Base-by-base conservation (phyloP, 37 sponge, comb jelly and placozoan genomes). In the Crambe crambe region DNA sequence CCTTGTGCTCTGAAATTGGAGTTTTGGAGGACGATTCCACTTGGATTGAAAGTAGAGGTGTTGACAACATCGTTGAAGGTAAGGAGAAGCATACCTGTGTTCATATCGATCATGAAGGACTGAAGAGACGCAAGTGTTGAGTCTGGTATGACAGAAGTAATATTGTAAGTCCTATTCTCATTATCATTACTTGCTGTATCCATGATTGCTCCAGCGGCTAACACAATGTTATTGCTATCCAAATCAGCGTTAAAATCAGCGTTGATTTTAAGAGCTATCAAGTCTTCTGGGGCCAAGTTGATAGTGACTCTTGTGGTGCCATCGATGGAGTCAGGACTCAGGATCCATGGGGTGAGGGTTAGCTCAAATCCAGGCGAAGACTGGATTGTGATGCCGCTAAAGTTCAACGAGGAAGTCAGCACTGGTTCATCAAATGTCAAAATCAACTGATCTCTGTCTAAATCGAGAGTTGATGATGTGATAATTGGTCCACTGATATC, bases 371-470 rank as follows among this genome's bases (percentile, higher is more conserved):
- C 6, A 17, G 70, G 57, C 20, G 54, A 35, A 38, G 85, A 82
- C 68, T 80, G 85, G 22, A 94, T 58, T 0, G 76, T 6, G 32
- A 94, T 58, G 20, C n/a, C 61, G 25, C 58, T 56, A 56, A 84
- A 91, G 42, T 84, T 79, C 25, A 95, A 29, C 2, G 78, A 74
- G 54, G 74, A 66, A 29, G 86, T 68, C 20, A 89, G 42, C 25
- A 96, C 83, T 41, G 97, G 97, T 56, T 96, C 97, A 93, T 89
- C 69, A 68, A 96, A 93, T 18, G 80, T 86, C 22, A 96, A 82
- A 38, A 73, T 70, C 3, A 96, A 77, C 18, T 42, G 70, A 67
- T 96, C 93, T 22, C 56, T 41, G 43, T 90, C 83, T n/a, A 96
- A 56, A 51, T 93, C 83, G 0, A 96, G 69, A 1, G 77, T 44